A percentile compares a stretch with the other conserved stretches of the same genome.
phyloP scores from a whole-genome alignment of 2,888 invertebrate species.

The Ectemnius lituratus region DNA sequence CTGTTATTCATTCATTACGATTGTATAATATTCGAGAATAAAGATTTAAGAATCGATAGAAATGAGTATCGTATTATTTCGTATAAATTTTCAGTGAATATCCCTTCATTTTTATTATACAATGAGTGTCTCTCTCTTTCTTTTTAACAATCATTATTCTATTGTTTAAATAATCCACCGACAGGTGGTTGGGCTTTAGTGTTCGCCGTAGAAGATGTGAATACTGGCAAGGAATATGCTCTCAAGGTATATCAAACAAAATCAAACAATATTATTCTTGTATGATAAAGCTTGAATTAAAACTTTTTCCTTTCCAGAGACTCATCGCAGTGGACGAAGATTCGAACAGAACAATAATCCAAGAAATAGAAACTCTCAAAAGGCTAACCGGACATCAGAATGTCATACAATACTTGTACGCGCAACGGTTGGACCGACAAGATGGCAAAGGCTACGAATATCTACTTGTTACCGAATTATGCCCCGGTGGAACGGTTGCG shows the following conservation, averaged over 20 bases:
- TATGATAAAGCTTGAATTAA: background rate
- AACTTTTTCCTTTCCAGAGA: slow-evolving; percentile 77
- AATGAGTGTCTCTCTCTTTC: too few species aligned
- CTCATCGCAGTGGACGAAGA: slow-evolving; percentile 91
- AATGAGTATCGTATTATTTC: too few species aligned
- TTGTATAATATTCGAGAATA: too few species aligned
- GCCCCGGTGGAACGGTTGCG: slow-evolving; percentile 84
- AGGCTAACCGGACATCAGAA: slow-evolving; percentile 94
- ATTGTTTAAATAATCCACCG: too few species aligned
- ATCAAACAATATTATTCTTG: slow-evolving; percentile 31
- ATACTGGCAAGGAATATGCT: slow-evolving; percentile 93
- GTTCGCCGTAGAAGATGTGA: slow-evolving; percentile 94
- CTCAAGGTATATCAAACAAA: slow-evolving; percentile 84
- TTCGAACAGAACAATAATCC: slow-evolving; percentile 87
- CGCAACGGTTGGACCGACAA: slow-evolving; percentile 78
- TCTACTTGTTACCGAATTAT: slow-evolving; percentile 94
- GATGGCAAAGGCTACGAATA: slow-evolving; percentile 83
- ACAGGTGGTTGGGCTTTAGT: slow-evolving; percentile 97
- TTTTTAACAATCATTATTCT: too few species aligned
- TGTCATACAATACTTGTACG: slow-evolving; percentile 93
- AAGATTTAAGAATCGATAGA: too few species aligned
- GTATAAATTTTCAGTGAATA: too few species aligned
- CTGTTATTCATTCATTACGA: too few species aligned
- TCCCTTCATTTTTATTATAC: too few species aligned
- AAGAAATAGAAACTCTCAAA: slow-evolving; percentile 91